Conservation (phyloP, 2,888 invertebrate species). For the Polyommatus icarus region DNA sequence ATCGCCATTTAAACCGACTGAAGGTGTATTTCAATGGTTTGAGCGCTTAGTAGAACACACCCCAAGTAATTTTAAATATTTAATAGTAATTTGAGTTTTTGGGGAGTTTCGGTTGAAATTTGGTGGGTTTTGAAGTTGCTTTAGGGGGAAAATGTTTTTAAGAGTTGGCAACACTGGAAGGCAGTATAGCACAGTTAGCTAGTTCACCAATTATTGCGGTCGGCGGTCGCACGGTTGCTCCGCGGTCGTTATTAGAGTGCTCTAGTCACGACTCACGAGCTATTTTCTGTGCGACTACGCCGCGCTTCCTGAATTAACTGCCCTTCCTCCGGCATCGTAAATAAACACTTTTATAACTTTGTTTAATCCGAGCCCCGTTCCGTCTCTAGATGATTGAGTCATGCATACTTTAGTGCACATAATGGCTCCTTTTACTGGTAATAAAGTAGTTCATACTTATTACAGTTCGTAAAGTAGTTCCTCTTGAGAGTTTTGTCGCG, state of each 20-base stretch:
- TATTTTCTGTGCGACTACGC: conserved; percentile 40
- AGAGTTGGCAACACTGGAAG: too few relatives aligned
- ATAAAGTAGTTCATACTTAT: not conserved
- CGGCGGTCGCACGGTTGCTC: not conserved
- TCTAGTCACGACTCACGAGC: conserved; percentile 6
- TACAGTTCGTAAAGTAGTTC: too few relatives aligned
- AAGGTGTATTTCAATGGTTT: too few relatives aligned
- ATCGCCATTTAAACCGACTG: too few relatives aligned
- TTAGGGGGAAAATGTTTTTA: too few relatives aligned
- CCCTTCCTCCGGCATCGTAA: conserved; percentile 55
- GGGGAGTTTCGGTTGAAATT: too few relatives aligned
- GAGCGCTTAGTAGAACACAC: too few relatives aligned
- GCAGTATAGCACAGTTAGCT: not conserved
- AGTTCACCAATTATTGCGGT: not conserved
- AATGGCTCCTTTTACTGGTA: not conserved
- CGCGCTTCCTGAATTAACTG: conserved; percentile 49
- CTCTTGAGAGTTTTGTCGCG: not conserved
- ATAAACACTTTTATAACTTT: conserved; percentile 60
- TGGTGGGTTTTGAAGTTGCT: too few relatives aligned
- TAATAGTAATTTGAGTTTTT: too few relatives aligned
- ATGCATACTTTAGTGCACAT: conserved; percentile 1
- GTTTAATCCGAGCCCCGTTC: conserved; percentile 46
- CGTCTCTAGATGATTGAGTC: conserved; percentile 13
- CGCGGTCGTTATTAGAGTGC: not conserved
- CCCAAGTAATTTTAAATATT: too few relatives aligned